Percentiles rank a stretch among this genome's conserved stretches.
Evolutionary conservation across 2,797 vertebrate species (phyloP).

Genomic region (Alfaro cultratus): DNA sequence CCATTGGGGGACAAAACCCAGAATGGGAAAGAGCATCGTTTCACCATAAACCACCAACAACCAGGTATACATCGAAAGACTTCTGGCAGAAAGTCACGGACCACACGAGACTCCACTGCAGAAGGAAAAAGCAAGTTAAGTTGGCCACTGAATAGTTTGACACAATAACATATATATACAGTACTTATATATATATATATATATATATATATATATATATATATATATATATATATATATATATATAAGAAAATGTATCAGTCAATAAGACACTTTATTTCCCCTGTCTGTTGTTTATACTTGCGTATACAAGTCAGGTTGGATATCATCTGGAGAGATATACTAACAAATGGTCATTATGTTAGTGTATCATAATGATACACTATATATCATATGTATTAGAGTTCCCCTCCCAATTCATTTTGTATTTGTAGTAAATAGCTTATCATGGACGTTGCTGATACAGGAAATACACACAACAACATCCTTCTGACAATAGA

Average conservation of each 20-base stretch:
- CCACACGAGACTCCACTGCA: not conserved
- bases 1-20: not conserved
- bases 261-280: not conserved
- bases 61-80: not conserved
- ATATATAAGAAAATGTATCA: too few relatives aligned
- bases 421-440: not conserved
- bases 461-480: too few relatives aligned
- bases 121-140: not conserved
- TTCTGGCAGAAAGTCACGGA: not conserved
- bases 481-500: not conserved
- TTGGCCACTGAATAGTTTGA: not conserved
- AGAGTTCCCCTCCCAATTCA: not conserved
- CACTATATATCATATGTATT: too few relatives aligned
- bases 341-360: not conserved
- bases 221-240: too few relatives aligned
- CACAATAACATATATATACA: not conserved
- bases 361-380: too few relatives aligned
- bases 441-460: not conserved
- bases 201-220: too few relatives aligned
- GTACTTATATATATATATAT: too few relatives aligned
- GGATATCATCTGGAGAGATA: not conserved
- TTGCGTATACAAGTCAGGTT: not conserved
- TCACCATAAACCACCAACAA: not conserved
- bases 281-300: not conserved
- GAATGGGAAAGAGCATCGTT: not conserved